A percentile compares a stretch with the other conserved stretches of the same genome.
phyloP scores from a whole-genome alignment of 53 echinoderm and acorn worm species.

The Stichopus horrens region DNA sequence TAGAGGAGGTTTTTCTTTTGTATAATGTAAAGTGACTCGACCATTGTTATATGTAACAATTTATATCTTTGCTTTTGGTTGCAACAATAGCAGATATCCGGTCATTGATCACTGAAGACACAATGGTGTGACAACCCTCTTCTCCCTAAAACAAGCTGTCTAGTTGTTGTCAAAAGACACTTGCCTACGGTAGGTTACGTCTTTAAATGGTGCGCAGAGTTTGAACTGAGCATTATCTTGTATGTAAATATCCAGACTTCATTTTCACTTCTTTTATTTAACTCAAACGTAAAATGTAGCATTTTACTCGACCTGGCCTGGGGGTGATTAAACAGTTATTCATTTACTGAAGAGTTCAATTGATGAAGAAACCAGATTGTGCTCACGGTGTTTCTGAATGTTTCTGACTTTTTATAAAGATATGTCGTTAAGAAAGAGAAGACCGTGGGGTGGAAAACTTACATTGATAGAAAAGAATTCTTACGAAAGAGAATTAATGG shows the following conservation, averaged over 20 bases:
- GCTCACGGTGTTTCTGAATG: too few species aligned
- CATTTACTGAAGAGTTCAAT: not conserved
- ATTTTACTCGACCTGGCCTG: not conserved
- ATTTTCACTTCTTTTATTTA: not conserved
- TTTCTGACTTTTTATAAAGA: too few species aligned
- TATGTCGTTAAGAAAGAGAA: too few species aligned
- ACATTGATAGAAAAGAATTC: too few species aligned
- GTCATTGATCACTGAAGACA: constrained; percentile 17
- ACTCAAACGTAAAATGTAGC: not conserved
- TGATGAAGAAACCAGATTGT: too few species aligned
- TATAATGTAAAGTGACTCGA: constrained; percentile 15
- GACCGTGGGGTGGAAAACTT: too few species aligned
- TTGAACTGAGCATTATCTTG: constrained; percentile 1
- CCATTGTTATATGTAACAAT: constrained; percentile 29
- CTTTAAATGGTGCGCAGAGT: not conserved
- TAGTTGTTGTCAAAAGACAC: not conserved
- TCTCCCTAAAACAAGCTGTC: not conserved
- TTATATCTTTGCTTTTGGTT: not conserved
- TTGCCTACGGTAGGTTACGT: constrained; percentile 23
- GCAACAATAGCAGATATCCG: constrained; percentile 17
- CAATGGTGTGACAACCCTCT: not conserved
- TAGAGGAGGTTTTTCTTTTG: not conserved
- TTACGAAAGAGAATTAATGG: too few species aligned
- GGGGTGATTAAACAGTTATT: constrained; percentile 35
- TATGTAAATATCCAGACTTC: not conserved